Evolutionary conservation across 2,888 invertebrate species (phyloP).

Genomic region (Lochmaea capreae): DNA sequence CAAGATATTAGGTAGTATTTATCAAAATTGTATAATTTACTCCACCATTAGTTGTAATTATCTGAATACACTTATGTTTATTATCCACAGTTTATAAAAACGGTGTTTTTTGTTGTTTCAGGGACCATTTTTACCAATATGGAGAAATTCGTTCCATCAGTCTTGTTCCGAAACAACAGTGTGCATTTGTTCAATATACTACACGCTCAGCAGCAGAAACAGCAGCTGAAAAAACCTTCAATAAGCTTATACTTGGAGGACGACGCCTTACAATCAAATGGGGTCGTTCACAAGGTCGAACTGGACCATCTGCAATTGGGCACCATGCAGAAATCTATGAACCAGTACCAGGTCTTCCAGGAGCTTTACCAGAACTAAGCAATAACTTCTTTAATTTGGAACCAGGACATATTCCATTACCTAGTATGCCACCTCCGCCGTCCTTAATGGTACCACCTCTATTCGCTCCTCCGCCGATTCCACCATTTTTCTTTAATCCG

Average conservation of each 20-base stretch:
- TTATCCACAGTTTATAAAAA: not conserved
- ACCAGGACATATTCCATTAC: conserved; percentile 65
- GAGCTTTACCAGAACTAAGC: conserved; percentile 74
- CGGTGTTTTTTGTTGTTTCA: conserved; percentile 55
- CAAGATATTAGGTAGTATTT: conserved; percentile 77
- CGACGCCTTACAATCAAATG: conserved; percentile 96
- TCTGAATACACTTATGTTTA: not conserved
- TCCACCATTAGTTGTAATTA: too few relatives aligned
- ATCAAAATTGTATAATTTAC: conserved; percentile 2
- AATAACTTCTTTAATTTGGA: conserved; percentile 79
- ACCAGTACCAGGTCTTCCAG: conserved; percentile 83
- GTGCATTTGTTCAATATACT: conserved; percentile 97
- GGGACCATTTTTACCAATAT: conserved; percentile 98
- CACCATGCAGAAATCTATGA: conserved; percentile 71
- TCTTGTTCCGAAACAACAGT: conserved; percentile 91
- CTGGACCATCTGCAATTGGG: conserved; percentile 65
- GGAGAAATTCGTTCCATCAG: conserved; percentile 97
- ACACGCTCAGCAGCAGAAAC: conserved; percentile 89
- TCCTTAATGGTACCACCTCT: conserved; percentile 70
- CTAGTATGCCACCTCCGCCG: conserved; percentile 65
- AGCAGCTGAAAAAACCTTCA: conserved; percentile 96
- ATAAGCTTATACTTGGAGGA: conserved; percentile 86
- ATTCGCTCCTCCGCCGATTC: conserved; percentile 72
- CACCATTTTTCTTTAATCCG: conserved; percentile 67
- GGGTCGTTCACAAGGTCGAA: conserved; percentile 93